Conservation (phyloP, 1,140 invertebrate genomes). For the Musca vetustissima region DNA sequence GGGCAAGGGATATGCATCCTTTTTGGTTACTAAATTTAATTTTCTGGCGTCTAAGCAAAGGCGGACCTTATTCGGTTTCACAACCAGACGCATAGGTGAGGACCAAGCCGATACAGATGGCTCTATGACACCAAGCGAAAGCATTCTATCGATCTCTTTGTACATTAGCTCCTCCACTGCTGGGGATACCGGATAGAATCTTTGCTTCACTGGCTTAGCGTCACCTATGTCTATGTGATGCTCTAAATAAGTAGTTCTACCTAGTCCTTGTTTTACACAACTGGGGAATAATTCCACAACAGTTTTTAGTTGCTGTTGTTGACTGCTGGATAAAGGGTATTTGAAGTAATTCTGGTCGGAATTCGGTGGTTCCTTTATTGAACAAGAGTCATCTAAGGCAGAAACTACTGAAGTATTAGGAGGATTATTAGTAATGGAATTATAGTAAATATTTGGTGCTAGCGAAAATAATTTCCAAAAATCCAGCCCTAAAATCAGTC, state of each 20-base stretch:
- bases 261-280: conserved; percentile 5
- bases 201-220: conserved; percentile 22
- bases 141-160: conserved; percentile 33
- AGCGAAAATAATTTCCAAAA: conserved; percentile 11
- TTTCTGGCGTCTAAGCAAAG: conserved; percentile 45
- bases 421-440: too few species aligned
- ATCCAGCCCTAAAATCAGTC: not conserved
- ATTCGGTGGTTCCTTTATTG: too few species aligned
- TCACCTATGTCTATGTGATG: not conserved
- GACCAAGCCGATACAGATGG: conserved; percentile 10
- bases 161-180: conserved; percentile 33
- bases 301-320: not conserved
- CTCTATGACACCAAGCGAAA: conserved; percentile 32
- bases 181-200: conserved; percentile 30
- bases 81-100: conserved; percentile 33
- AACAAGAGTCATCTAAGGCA: too few species aligned
- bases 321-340: not conserved
- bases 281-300: not conserved
- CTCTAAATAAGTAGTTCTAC: not conserved
- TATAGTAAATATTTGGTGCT: not conserved
- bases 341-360: too few species aligned
- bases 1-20: conserved; percentile 34
- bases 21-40: conserved; percentile 34
- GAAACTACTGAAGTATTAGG: too few species aligned
- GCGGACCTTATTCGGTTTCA: conserved; percentile 38